Evolutionary conservation across 2,797 vertebrate species (phyloP).

Genomic region (Spinus olivaceus): DNA sequence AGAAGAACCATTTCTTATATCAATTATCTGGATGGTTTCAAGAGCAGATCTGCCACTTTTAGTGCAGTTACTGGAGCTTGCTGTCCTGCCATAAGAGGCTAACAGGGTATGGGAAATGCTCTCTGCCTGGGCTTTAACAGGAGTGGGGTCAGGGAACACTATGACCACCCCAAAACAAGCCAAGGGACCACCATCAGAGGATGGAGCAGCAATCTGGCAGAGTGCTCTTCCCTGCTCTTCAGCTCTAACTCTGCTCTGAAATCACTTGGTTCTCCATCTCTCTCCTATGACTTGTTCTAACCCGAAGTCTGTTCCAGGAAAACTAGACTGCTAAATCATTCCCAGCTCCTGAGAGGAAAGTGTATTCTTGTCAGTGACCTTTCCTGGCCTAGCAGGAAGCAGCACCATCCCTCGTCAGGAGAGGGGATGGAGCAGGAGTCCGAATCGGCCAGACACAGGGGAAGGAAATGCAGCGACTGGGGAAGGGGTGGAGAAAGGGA

Average conservation of each 20-base stretch:
- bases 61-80: neutral
- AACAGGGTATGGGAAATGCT: neutral
- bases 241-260: neutral
- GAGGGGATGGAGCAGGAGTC: neutral
- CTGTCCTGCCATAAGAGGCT: neutral
- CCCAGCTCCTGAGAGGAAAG: neutral
- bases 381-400: conserved; percentile 30
- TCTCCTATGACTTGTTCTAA: neutral
- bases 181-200: neutral
- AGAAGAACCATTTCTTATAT: neutral
- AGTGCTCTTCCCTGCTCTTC: neutral
- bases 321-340: neutral
- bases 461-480: neutral
- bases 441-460: neutral
- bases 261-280: neutral
- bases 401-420: neutral
- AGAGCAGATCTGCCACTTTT: neutral
- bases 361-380: neutral
- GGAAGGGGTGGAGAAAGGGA: conserved; percentile 32
- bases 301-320: neutral
- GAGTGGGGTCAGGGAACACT: neutral
- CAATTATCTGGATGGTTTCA: neutral
- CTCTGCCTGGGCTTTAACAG: neutral
- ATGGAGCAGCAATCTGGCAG: neutral
- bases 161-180: neutral